Percentiles rank a stretch among this genome's conserved stretches.
These are phyloP conservation scores for Sapayoa aenigma DNA, from an alignment of 2,113 vertebrate species.

Conservation along the genomic window DNA sequence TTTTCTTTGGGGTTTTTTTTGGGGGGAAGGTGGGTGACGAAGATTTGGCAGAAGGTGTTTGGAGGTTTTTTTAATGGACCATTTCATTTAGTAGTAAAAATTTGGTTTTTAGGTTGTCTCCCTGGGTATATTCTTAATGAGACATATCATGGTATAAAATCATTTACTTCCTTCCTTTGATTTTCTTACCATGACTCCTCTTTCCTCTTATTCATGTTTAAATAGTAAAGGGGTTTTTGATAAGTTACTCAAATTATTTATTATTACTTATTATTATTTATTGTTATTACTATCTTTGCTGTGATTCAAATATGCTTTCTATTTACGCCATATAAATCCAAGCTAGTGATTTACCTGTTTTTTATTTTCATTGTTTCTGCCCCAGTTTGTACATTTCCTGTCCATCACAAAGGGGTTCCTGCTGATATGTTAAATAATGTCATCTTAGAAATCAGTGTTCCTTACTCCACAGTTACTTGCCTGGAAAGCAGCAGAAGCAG, in stretches of 20 bases:
- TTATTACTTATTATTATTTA: neutral
- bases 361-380: neutral
- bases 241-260: neutral
- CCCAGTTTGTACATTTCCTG: neutral
- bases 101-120: neutral
- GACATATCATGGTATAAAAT: neutral
- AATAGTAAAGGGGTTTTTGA: neutral
- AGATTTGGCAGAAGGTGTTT: neutral
- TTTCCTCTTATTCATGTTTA: neutral
- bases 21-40: too few species aligned
- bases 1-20: neutral
- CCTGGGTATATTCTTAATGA: neutral
- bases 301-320: neutral
- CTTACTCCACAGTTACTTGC: neutral
- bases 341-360: neutral
- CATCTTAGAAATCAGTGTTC: neutral
- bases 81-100: neutral
- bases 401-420: neutral
- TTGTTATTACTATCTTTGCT: neutral
- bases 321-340: neutral
- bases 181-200: neutral
- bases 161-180: neutral
- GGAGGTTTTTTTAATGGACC: neutral
- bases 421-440: neutral
- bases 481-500: conserved; percentile 17